These are phyloP conservation scores for Drosophila sucinea DNA, from an alignment of 1,140 invertebrate genomes.

Conservation along the genomic window DNA sequence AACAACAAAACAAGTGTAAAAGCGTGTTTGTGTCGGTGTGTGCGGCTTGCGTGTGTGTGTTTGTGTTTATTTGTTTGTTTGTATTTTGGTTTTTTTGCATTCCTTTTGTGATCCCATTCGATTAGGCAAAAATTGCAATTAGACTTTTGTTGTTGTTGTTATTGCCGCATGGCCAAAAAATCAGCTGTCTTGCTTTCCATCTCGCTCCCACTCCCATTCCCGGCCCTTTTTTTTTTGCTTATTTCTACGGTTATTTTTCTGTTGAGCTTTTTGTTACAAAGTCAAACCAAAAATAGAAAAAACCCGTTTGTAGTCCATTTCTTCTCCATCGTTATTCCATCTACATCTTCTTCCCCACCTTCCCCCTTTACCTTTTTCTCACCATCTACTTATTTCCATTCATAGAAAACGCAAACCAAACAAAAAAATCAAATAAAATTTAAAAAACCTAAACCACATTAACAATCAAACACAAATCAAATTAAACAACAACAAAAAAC, in stretches of 20 bases:
- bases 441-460: neutral
- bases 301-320: slow-evolving; percentile 6
- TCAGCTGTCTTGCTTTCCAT: slow-evolving; percentile 32
- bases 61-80: slow-evolving; percentile 11
- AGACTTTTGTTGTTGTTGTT: slow-evolving; percentile 18
- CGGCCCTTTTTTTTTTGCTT: neutral
- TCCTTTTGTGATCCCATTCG: slow-evolving; percentile 7
- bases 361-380: neutral
- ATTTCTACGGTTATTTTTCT: neutral
- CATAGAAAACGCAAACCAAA: slow-evolving; percentile 8
- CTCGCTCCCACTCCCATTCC: neutral
- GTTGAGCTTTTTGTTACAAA: neutral
- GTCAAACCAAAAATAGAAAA: slow-evolving; percentile 8
- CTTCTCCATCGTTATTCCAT: neutral
- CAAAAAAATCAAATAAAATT: neutral
- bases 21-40: slow-evolving; percentile 25
- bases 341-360: neutral
- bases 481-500: slow-evolving; percentile 4
- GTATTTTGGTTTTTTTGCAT: slow-evolving; percentile 15
- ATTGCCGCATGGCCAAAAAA: slow-evolving; percentile 48
- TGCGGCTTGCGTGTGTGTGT: slow-evolving; percentile 17
- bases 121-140: slow-evolving; percentile 8
- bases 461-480: slow-evolving; percentile 1
- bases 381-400: neutral
- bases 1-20: slow-evolving; percentile 43